Conservation (phyloP, 2,888 invertebrate species). For the Gymnosoma rotundatum region DNA sequence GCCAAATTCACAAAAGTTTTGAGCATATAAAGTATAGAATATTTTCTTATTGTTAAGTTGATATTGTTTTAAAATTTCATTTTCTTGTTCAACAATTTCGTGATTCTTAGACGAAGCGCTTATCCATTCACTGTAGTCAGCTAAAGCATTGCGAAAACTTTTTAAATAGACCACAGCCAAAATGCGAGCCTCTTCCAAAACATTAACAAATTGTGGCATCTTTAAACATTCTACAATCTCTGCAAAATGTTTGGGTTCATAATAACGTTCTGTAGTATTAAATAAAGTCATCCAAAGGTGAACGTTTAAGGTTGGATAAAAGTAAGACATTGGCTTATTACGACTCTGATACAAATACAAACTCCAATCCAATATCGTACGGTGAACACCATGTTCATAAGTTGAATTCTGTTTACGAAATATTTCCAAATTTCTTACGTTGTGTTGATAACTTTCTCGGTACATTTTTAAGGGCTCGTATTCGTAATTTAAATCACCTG, state of each 20-base stretch:
- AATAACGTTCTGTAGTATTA: conserved; percentile 77
- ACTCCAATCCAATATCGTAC: conserved; percentile 79
- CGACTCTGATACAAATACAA: conserved; percentile 79
- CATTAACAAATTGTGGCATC: conserved; percentile 78
- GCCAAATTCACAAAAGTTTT: conserved; percentile 81
- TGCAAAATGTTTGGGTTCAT: conserved; percentile 75
- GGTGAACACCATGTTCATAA: conserved; percentile 76
- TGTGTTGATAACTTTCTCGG: conserved; percentile 79
- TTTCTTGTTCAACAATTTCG: conserved; percentile 78
- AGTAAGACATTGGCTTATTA: conserved; percentile 80
- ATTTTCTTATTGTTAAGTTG: conserved; percentile 77
- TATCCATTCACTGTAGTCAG: conserved; percentile 78
- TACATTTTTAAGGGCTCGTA: conserved; percentile 76
- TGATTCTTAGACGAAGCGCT: conserved; percentile 61
- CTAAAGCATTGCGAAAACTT: conserved; percentile 78
- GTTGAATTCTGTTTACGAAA: conserved; percentile 76
- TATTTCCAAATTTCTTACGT: conserved; percentile 76
- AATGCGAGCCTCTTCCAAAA: conserved; percentile 78
- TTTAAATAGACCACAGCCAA: conserved; percentile 79
- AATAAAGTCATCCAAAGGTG: conserved; percentile 80
- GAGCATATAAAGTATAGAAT: conserved; percentile 79
- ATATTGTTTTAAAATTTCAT: conserved; percentile 75
- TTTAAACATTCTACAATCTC: conserved; percentile 78
- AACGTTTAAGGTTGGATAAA: conserved; percentile 78
- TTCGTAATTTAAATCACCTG: conserved; percentile 76